Percentiles rank a stretch among this genome's conserved stretches.
These are phyloP conservation scores for Macaria liturata DNA, from an alignment of 2,888 invertebrate species.

Conservation along the genomic window DNA sequence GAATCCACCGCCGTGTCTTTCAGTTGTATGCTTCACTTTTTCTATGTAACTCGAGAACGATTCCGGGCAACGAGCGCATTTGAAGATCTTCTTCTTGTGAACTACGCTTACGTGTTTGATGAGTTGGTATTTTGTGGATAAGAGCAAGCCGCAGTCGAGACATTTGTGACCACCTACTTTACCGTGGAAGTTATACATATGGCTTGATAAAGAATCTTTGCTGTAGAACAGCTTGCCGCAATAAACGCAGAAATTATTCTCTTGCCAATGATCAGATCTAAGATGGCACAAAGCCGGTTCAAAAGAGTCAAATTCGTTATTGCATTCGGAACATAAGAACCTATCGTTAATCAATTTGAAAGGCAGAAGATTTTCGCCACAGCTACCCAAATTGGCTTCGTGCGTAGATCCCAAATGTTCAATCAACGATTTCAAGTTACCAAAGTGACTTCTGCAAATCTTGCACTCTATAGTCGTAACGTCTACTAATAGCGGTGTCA, in stretches of 20 bases:
- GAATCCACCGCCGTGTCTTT: slow-evolving; percentile 56
- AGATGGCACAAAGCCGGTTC: background rate
- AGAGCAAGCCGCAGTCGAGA: too few relatives aligned
- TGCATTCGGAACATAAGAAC: slow-evolving; percentile 22
- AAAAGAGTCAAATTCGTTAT: slow-evolving; percentile 22
- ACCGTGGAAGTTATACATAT: too few relatives aligned
- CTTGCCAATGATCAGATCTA: too few relatives aligned
- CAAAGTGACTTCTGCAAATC: slow-evolving; percentile 21
- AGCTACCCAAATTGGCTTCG: slow-evolving; percentile 22
- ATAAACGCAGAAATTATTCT: too few relatives aligned
- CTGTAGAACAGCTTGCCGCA: too few relatives aligned
- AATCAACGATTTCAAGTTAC: slow-evolving; percentile 20
- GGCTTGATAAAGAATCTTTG: too few relatives aligned
- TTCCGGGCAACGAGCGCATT: slow-evolving; percentile 59
- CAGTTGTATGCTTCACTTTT: slow-evolving; percentile 57
- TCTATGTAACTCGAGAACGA: slow-evolving; percentile 58
- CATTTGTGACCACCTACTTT: too few relatives aligned
- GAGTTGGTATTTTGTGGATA: background rate
- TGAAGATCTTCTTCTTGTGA: slow-evolving; percentile 24
- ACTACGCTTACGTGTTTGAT: slow-evolving; percentile 15
- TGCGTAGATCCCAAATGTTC: slow-evolving; percentile 31
- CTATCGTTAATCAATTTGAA: slow-evolving; percentile 25
- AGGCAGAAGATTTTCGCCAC: slow-evolving; percentile 14
- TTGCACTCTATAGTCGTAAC: slow-evolving; percentile 27
- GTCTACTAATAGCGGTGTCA: slow-evolving; percentile 57